phyloP scores from a whole-genome alignment of 2,888 invertebrate genomes.

The Sclerodermus sp. region DNA sequence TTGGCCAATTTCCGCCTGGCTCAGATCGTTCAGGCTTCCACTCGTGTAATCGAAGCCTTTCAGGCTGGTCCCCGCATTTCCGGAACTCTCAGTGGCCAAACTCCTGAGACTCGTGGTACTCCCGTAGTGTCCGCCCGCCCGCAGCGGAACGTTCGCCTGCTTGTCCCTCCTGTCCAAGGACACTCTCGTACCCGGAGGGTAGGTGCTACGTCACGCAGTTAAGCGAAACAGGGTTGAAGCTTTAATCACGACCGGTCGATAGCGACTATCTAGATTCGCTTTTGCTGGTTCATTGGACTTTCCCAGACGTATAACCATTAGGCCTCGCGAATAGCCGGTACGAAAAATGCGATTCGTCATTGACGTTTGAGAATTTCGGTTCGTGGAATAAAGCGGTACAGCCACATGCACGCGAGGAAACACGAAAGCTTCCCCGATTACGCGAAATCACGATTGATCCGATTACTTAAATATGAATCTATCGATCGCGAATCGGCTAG shows the following conservation, averaged over 20 bases:
- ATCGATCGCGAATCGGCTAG: too few species aligned
- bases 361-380: too few species aligned
- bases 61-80: slow-evolving; percentile 29
- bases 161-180: slow-evolving; percentile 37
- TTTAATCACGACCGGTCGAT: too few species aligned
- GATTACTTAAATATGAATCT: too few species aligned
- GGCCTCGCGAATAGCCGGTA: neutral
- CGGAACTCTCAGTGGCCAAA: slow-evolving; percentile 33
- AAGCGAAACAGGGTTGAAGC: too few species aligned
- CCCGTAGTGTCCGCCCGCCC: slow-evolving; percentile 32
- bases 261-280: neutral
- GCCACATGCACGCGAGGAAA: too few species aligned
- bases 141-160: neutral
- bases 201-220: slow-evolving; percentile 18
- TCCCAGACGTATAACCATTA: neutral
- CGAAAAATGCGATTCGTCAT: neutral
- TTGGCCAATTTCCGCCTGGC: slow-evolving; percentile 59
- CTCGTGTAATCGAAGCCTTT: slow-evolving; percentile 38
- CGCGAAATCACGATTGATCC: too few species aligned
- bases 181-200: slow-evolving; percentile 27
- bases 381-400: too few species aligned
- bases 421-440: too few species aligned
- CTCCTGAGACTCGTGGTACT: slow-evolving; percentile 43
- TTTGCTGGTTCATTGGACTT: neutral
- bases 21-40: slow-evolving; percentile 53